Evolutionary conservation across 1,140 invertebrate species (phyloP), one percentile per base, ranked within the genome.

Genomic region (Pseudomyrmex gracilis): DNA sequence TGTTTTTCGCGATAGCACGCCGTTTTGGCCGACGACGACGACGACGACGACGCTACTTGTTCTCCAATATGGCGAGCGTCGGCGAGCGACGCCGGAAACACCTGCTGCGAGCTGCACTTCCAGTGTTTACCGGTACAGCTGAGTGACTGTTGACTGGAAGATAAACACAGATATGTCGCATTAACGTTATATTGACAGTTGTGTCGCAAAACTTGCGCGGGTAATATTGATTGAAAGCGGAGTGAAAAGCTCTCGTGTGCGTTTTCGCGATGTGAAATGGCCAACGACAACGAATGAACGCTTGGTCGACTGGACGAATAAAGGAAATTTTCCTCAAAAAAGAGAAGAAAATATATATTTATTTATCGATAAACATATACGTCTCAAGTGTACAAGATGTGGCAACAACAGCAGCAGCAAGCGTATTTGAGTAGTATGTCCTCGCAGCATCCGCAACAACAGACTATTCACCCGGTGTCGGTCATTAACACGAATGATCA

Each of bases 371-470:
- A 58, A 71, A 43, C 34, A 51, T n/a, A 34, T 34, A 34, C 0
- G 0, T 10, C 64, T 60, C 22, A 43, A 67, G 55, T 34, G 13
- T 66, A 77, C 70, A 80, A 61, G 66, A 92, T 93, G 92, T 92
- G 92, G 92, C 85, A 87, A 5, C 49, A 57, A 0, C 91, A 89
- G 12, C 78, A 91, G 24, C 87, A 88, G 9, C 86, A 89, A 66
- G 83, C 85, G 34, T 82, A 73, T 17, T 64, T 85, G 82, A 82
- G 86, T 49, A 73, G 70, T 82, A 24, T 84, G 71, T 82, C 78
- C 55, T 15, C 77, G n/a, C 86, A 91, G 66, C 80, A 85, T 47
- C 70, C 70, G 2, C 89, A 83, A 43, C 85, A 77, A 34, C 84
- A 85, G 45, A 45, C 24, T 10, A 53, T 82, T n/a, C 80, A 86